Evolutionary conservation across 2,113 vertebrate species (phyloP).

Genomic region (Podiceps cristatus): DNA sequence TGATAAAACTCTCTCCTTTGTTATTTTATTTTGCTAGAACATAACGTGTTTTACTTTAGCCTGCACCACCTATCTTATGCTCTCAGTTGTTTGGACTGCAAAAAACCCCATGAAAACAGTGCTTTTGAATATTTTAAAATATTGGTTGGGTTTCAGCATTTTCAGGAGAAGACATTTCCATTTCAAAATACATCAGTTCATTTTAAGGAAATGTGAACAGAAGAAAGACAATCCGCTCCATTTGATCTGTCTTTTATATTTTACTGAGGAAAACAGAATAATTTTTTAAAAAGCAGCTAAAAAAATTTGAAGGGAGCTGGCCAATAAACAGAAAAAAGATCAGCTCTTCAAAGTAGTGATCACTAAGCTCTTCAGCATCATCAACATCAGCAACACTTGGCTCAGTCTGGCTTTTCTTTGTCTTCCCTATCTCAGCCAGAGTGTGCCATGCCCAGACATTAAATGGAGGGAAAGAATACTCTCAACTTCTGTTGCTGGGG

Average conservation of each 20-base stretch:
- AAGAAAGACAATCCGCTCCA: not conserved
- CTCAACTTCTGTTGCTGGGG: not conserved
- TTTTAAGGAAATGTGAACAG: not conserved
- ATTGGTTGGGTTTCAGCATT: not conserved
- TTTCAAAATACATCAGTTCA: not conserved
- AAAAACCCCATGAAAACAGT: accelerated
- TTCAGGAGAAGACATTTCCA: not conserved
- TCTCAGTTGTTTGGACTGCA: not conserved
- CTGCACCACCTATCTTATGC: not conserved
- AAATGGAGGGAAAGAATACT: not conserved
- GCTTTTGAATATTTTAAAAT: not conserved
- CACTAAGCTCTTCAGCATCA: not conserved
- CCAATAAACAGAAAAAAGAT: not conserved
- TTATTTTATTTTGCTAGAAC: not conserved
- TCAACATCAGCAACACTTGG: not conserved
- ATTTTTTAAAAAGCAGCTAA: not conserved
- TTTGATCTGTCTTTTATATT: not conserved
- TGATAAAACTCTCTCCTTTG: not conserved
- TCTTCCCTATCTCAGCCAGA: not conserved
- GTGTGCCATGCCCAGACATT: not conserved
- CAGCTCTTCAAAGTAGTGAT: not conserved
- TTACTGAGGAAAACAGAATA: not conserved
- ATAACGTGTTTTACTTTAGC: not conserved
- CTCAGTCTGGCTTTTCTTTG: not conserved
- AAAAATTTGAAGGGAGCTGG: not conserved